Conservation (phyloP, 1,140 invertebrate species). For the Onthophagus taurus region DNA sequence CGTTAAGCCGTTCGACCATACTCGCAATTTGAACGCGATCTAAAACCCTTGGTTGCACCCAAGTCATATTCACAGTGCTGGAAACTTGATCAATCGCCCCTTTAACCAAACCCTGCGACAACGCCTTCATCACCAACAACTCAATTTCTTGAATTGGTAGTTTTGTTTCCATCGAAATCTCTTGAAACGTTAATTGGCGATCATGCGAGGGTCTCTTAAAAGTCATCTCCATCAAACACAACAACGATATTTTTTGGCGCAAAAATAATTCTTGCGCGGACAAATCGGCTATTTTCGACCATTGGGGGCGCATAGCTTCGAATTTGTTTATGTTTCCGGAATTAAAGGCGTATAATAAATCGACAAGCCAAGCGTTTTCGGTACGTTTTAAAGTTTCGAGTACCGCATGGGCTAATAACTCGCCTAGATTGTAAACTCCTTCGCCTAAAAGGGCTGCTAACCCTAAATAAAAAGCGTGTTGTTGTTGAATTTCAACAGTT, state of each 20-base stretch:
- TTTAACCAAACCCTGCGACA: slow-evolving; percentile 87
- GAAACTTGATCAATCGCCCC: slow-evolving; percentile 89
- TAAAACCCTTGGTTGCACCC: slow-evolving; percentile 87
- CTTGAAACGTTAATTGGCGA: slow-evolving; percentile 77
- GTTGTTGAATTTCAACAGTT: slow-evolving; percentile 57
- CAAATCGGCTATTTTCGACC: slow-evolving; percentile 78
- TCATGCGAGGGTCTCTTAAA: slow-evolving; percentile 62
- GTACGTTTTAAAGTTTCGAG: slow-evolving; percentile 76
- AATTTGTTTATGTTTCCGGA: slow-evolving; percentile 80
- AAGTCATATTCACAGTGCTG: slow-evolving; percentile 69
- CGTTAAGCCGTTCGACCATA: slow-evolving; percentile 70
- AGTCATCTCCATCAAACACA: slow-evolving; percentile 95
- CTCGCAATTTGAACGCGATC: slow-evolving; percentile 62
- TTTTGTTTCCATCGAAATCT: slow-evolving; percentile 80
- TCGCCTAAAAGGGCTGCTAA: slow-evolving; percentile 91
- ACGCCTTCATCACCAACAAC: slow-evolving; percentile 93
- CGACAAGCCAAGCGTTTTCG: slow-evolving; percentile 79
- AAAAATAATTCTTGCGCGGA: slow-evolving; percentile 75
- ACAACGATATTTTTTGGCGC: slow-evolving; percentile 84
- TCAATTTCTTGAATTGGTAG: slow-evolving; percentile 83
- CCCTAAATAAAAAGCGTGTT: slow-evolving; percentile 84
- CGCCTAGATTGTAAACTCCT: slow-evolving; percentile 95
- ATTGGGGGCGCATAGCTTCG: slow-evolving; percentile 71
- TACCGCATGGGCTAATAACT: slow-evolving; percentile 91
- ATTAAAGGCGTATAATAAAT: slow-evolving; percentile 88